Percentiles rank a stretch among this genome's conserved stretches.
Evolutionary conservation across 1,140 invertebrate genomes (phyloP).

Genomic region (Tenebrio molitor): DNA sequence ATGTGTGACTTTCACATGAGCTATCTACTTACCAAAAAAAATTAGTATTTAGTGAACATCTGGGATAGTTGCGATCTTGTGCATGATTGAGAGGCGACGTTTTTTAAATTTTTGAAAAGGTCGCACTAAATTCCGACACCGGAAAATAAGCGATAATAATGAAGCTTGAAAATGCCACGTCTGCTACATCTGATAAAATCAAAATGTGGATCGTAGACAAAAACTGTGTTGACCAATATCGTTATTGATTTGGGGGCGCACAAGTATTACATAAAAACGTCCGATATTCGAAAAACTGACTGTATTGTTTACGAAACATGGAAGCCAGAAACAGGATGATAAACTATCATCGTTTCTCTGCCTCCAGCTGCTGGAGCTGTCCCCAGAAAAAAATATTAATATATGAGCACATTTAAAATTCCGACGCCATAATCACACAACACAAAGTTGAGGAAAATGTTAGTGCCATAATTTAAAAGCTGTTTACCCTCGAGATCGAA

Average conservation of each 20-base stretch:
- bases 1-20: background rate
- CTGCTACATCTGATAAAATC: no score
- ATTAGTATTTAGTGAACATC: no score
- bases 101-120: no score
- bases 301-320: constrained; percentile 9
- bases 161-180: no score
- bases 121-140: no score
- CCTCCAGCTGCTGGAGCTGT: constrained; percentile 10
- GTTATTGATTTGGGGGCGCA: constrained; percentile 21
- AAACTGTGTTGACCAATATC: no score
- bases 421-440: constrained; percentile 26
- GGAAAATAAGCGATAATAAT: no score
- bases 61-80: background rate
- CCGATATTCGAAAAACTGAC: background rate
- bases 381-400: constrained; percentile 8
- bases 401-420: constrained; percentile 28
- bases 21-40: no score
- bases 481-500: constrained; percentile 6
- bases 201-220: no score
- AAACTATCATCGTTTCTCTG: constrained; percentile 14
- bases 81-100: background rate
- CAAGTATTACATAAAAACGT: no score
- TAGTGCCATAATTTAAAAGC: constrained; percentile 16
- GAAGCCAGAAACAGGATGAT: background rate
- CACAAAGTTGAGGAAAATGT: constrained; percentile 11